These are phyloP conservation scores for Glossophaga mutica DNA, from an alignment of 2,797 vertebrate species.

Conservation along the genomic window DNA sequence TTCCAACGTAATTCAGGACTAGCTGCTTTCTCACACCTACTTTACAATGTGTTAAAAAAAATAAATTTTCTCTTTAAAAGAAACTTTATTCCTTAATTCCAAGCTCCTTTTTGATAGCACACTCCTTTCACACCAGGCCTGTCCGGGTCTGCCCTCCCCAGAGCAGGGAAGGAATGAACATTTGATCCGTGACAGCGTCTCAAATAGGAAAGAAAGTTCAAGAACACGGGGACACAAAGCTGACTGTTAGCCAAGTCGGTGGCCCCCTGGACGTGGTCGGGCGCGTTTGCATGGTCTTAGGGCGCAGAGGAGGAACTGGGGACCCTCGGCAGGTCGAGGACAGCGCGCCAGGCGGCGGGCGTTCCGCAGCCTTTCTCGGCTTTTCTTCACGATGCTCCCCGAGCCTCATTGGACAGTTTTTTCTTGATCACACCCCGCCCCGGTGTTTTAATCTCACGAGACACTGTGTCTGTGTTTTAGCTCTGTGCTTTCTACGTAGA, in stretches of 20 bases:
- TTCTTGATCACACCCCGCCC: neutral
- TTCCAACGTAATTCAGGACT: constrained; percentile 73
- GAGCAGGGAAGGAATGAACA: neutral
- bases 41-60: constrained; percentile 54
- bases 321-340: neutral
- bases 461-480: neutral
- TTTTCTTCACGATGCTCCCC: neutral
- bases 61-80: constrained; percentile 65
- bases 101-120: neutral
- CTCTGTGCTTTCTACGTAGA: neutral
- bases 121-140: neutral
- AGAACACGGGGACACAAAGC: neutral
- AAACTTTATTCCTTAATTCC: constrained; percentile 65
- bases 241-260: neutral
- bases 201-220: neutral
- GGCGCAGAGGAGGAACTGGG: neutral
- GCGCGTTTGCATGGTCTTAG: neutral
- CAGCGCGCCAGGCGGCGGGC: neutral
- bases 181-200: neutral
- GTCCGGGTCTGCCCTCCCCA: neutral
- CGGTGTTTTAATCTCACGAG: neutral
- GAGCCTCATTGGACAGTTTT: neutral
- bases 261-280: neutral
- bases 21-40: constrained; percentile 79
- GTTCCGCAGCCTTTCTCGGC: neutral